Conservation (phyloP, 2,113 vertebrate genomes). For the Rhinogobius similis region DNA sequence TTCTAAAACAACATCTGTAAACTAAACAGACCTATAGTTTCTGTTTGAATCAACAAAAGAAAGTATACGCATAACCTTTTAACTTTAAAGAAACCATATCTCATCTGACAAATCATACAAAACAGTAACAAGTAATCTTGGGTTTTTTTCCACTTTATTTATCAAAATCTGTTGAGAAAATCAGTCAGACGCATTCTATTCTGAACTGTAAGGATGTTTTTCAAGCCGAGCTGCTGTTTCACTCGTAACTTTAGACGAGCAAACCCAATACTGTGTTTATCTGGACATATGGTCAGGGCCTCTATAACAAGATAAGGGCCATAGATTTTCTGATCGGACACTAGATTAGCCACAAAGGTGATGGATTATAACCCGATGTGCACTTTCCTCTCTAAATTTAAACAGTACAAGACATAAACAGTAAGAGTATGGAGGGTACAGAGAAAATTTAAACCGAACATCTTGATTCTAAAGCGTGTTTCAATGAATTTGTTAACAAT, state of each 20-base stretch:
- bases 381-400: background rate
- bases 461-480: too few species aligned
- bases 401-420: background rate
- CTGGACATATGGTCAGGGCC: constrained; percentile 12
- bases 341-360: background rate
- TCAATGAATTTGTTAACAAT: background rate
- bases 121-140: too few species aligned
- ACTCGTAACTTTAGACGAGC: background rate
- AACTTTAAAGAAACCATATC: too few species aligned
- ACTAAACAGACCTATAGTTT: too few species aligned
- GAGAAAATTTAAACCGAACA: too few species aligned
- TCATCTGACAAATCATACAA: too few species aligned
- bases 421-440: background rate
- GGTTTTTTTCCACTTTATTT: too few species aligned
- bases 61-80: too few species aligned
- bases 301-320: background rate
- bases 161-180: too few species aligned
- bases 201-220: constrained; percentile 16
- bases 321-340: constrained; percentile 4
- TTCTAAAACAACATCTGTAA: too few species aligned
- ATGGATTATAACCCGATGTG: background rate
- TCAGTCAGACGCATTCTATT: too few species aligned
- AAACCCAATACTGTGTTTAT: constrained; percentile 5
- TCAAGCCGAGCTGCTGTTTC: background rate
- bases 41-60: too few species aligned